Evolutionary conservation across 2,888 invertebrate genomes (phyloP).

Genomic region (Aleiodes leptofemur): DNA sequence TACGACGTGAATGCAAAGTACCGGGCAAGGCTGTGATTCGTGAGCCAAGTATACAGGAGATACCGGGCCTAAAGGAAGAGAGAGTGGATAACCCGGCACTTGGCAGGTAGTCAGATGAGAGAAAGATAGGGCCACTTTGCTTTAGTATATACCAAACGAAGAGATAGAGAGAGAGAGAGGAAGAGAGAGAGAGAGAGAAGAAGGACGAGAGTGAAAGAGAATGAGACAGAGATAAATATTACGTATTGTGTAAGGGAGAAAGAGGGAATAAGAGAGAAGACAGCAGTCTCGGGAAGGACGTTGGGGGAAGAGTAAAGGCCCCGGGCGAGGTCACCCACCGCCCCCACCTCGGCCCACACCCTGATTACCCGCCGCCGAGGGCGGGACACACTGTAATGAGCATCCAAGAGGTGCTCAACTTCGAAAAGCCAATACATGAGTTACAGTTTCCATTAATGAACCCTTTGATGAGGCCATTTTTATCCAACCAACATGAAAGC

Average conservation of each 20-base stretch:
- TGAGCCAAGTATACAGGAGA: constrained; percentile 44
- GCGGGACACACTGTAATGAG: constrained; percentile 74
- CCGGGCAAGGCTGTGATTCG: constrained; percentile 52
- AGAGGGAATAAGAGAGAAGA: constrained; percentile 41
- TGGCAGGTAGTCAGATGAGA: constrained; percentile 65
- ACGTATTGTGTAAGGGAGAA: constrained; percentile 46
- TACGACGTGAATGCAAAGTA: constrained; percentile 57
- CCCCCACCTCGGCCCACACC: constrained; percentile 67
- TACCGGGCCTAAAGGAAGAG: constrained; percentile 31
- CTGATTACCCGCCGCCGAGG: constrained; percentile 74
- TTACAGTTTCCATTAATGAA: constrained; percentile 50
- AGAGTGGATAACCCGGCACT: constrained; percentile 42
- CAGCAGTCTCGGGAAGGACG: constrained; percentile 51
- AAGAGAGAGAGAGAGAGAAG: constrained; percentile 18
- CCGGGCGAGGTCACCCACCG: constrained; percentile 74
- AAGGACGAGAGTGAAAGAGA: constrained; percentile 47
- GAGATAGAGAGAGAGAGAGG: too few relatives aligned
- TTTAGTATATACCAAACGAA: constrained; percentile 44
- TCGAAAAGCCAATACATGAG: constrained; percentile 54
- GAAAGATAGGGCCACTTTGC: constrained; percentile 51
- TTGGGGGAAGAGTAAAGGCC: constrained; percentile 68
- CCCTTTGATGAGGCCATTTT: constrained; percentile 26
- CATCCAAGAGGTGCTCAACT: constrained; percentile 74
- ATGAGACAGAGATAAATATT: constrained; percentile 38
- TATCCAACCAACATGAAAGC: background rate